phyloP scores from a whole-genome alignment of 2,113 vertebrate species.

The Aspidoscelis tigris region DNA sequence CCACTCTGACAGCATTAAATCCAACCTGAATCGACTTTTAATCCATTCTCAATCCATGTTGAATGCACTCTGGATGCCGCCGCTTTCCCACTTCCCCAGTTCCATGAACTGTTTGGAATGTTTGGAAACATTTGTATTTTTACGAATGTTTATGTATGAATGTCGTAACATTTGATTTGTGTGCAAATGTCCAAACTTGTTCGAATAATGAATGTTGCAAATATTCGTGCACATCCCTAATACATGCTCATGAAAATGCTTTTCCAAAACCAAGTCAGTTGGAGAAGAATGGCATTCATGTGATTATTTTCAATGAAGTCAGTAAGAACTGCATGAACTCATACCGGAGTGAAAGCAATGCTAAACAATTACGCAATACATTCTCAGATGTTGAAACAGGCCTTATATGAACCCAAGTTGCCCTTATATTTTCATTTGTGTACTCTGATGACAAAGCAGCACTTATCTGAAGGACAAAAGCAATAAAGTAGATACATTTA shows the following conservation, averaged over 20 bases:
- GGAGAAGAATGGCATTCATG: not conserved
- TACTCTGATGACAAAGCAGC: not conserved
- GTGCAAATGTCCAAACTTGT: too few species aligned
- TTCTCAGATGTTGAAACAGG: not conserved
- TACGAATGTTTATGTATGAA: too few species aligned
- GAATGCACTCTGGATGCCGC: too few species aligned
- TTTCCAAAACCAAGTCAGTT: not conserved
- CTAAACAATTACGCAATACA: not conserved
- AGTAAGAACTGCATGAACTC: not conserved
- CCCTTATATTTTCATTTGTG: not conserved
- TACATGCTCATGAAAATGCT: not conserved
- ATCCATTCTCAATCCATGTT: too few species aligned
- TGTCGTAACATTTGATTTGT: too few species aligned
- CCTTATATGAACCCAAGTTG: not conserved
- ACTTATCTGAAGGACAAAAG: constrained; percentile 23
- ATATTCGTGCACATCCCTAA: too few species aligned
- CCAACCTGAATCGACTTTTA: too few species aligned
- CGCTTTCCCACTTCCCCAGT: not conserved
- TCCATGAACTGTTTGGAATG: not conserved
- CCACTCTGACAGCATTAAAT: too few species aligned
- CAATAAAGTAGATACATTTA: not conserved
- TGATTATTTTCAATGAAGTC: constrained; percentile 10
- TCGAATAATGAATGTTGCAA: too few species aligned
- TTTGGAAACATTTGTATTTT: not conserved
- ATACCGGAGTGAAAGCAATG: not conserved